phyloP scores from a whole-genome alignment of 2,888 invertebrate species.

The Eupithecia exiguata region DNA sequence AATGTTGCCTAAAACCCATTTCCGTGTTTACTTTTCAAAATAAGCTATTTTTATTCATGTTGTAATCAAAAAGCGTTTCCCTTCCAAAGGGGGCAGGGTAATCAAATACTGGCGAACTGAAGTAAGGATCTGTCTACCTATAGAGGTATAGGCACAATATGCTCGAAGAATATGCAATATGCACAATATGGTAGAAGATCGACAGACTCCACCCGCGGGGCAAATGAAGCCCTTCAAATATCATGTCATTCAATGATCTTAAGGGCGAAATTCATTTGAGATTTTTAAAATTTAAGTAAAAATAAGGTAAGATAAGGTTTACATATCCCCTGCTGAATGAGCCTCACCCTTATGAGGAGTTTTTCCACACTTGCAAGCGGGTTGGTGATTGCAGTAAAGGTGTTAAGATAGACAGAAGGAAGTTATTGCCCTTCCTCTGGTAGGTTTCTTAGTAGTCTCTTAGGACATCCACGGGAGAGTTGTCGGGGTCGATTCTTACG shows the following conservation, averaged over 20 bases:
- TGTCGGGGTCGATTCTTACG: no score
- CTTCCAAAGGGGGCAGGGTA: not conserved
- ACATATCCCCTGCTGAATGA: not conserved
- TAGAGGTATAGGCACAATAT: not conserved
- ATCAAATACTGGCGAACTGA: slow-evolving; percentile 4
- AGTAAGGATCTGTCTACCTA: not conserved
- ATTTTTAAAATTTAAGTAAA: not conserved
- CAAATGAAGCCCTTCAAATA: not conserved
- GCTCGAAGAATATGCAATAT: no score
- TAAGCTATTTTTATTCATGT: slow-evolving; percentile 3
- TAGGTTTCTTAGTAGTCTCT: no score
- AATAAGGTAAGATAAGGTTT: not conserved
- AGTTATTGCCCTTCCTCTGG: no score
- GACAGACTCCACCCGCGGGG: not conserved
- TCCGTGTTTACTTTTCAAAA: not conserved
- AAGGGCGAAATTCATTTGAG: not conserved
- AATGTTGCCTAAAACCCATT: not conserved
- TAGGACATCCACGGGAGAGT: no score
- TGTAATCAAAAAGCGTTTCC: slow-evolving; percentile 2
- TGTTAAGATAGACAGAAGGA: no score
- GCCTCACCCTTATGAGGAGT: no score
- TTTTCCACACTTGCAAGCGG: no score
- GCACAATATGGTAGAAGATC: not conserved
- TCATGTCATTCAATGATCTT: not conserved
- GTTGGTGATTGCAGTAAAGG: no score